phyloP scores from a whole-genome alignment of 2,797 vertebrate species.

The Cryptoblepharus egeriae region DNA sequence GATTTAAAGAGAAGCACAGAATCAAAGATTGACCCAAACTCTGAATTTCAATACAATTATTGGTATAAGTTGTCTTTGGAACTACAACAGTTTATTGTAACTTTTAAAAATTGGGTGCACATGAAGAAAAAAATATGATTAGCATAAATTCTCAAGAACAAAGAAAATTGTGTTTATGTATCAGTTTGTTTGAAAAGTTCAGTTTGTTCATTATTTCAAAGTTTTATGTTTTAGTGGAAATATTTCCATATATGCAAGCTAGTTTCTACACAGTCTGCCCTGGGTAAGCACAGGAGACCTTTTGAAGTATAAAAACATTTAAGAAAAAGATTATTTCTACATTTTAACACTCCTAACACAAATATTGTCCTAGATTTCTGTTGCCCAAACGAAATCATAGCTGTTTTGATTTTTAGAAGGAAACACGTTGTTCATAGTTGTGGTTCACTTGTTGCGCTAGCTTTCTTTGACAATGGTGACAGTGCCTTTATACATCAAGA shows the following conservation, averaged over 20 bases:
- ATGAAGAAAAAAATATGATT: constrained; percentile 74
- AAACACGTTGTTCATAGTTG: constrained; percentile 75
- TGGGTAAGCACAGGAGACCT: constrained; percentile 14
- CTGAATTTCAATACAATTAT: constrained; percentile 71
- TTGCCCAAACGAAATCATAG: constrained; percentile 37
- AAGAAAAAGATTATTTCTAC: constrained; percentile 20
- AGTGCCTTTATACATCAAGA: constrained; percentile 82
- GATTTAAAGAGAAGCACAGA: constrained; percentile 72
- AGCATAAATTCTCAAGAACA: constrained; percentile 76
- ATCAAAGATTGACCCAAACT: constrained; percentile 65
- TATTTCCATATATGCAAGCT: constrained; percentile 31
- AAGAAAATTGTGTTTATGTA: constrained; percentile 70
- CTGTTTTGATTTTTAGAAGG: constrained; percentile 67
- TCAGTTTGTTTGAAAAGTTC: constrained; percentile 69
- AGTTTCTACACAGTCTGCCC: constrained; percentile 5
- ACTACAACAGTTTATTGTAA: constrained; percentile 71
- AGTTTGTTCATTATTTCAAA: constrained; percentile 60
- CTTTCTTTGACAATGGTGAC: constrained; percentile 82
- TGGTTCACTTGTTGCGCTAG: constrained; percentile 80
- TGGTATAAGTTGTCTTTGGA: constrained; percentile 74
- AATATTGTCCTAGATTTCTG: constrained; percentile 32
- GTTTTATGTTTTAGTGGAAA: constrained; percentile 53
- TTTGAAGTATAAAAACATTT: constrained; percentile 3
- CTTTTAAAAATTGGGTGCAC: constrained; percentile 74
- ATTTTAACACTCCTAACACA: neutral